Percentiles rank a stretch among this genome's conserved stretches.
These are phyloP conservation scores for Wasmannia auropunctata DNA, from an alignment of 1,140 invertebrate genomes.

Conservation along the genomic window DNA sequence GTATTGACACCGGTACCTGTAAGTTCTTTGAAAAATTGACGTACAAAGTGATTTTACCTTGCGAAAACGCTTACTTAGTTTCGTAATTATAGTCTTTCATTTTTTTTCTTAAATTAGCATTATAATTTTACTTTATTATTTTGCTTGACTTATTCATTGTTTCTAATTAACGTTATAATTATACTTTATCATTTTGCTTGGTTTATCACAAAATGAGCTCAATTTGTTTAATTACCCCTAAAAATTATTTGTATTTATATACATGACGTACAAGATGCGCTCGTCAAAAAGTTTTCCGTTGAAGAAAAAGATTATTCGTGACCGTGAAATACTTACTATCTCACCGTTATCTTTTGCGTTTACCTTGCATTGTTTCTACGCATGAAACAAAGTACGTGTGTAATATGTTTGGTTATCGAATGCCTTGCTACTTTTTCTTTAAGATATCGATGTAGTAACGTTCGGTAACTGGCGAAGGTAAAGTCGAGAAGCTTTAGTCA, in stretches of 20 bases:
- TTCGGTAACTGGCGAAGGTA: neutral
- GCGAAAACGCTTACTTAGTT: neutral
- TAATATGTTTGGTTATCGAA: constrained; percentile 2
- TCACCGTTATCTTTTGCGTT: neutral
- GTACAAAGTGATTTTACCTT: neutral
- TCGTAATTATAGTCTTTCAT: neutral
- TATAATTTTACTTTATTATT: neutral
- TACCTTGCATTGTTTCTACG: neutral
- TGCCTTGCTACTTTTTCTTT: neutral
- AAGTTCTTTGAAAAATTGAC: constrained; percentile 33
- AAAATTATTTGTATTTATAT: neutral
- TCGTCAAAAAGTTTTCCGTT: neutral
- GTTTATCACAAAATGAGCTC: neutral
- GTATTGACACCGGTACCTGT: constrained; percentile 43
- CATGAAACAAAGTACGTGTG: neutral
- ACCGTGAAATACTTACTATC: neutral
- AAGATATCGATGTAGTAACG: neutral
- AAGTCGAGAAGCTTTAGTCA: neutral
- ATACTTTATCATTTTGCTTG: neutral
- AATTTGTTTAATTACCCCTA: neutral
- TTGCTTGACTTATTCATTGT: neutral
- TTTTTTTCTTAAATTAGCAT: neutral
- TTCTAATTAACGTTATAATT: neutral
- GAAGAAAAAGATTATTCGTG: neutral
- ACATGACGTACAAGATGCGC: neutral